Evolutionary conservation across 2,888 invertebrate genomes (phyloP), one percentile per base, ranked within the genome.

Genomic region (Hecatera dysodea): DNA sequence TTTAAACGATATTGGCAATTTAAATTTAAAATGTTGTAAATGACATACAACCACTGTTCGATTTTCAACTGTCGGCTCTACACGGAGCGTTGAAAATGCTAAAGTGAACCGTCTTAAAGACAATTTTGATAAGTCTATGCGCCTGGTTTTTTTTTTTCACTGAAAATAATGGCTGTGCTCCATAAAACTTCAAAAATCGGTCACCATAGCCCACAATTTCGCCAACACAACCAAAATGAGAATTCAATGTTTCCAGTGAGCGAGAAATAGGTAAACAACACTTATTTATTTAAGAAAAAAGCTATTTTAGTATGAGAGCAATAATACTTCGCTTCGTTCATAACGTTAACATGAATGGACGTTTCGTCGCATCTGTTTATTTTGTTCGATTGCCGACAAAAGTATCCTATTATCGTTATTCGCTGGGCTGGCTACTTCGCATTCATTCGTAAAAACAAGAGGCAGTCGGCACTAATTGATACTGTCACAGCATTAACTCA

Each of bases 401-500:
- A 79, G 70, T 72, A 29, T 62, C 53, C 53, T 61, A 68, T 75
- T 80, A 76, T 70, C 61, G 70, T 68, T 74, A 57, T 70, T 67
- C 24, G 42, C 42, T 24, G 48, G 50, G 44, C 27, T 66, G 50
- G 33, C 39, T 65, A 33, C 52, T 75, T 33, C 52, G 72, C 73
- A 61, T 73, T 72, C 65, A 75, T 82, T 65, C 57, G 56, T 68
- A 70, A 66, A 67, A 76, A 79, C 57, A 73, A 53, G 64, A 67
- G 48, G 46, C 75, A 66, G 53, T 62, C 66, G 50, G 42, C 57
- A 29, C 81, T 86, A 85, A 86, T 86, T 83, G 81, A 77, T 76
- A 76, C 80, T 85, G 86, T 82, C 84, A 77, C 70, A 68, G 62
- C 60, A 83, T 81, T 86, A 82, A 84, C 65, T 69, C 53, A 61